Evolutionary conservation across 2,113 vertebrate genomes (phyloP), one percentile per base, ranked within the genome.

Genomic region (Pipa parva): DNA sequence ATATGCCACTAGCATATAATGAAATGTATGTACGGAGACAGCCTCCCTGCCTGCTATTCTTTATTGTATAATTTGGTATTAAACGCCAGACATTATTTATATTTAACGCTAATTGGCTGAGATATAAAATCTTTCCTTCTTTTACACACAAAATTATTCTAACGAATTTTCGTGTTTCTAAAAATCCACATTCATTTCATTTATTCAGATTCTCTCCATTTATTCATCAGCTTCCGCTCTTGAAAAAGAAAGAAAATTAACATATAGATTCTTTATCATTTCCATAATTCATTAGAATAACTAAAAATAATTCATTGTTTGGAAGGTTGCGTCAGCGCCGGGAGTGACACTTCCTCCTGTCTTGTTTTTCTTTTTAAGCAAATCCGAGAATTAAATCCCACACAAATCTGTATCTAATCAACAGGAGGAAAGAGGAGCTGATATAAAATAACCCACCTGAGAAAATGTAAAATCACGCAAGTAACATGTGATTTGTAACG

Each of bases 211-310:
- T 89, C 85, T 89, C 87, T 90, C 84, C 84, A 85, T 84, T 86
- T 83, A 83, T 75, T 88, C 83, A 76, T 77, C 77, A 39, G 37
- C 81, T 83, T 79, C 74, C 66, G 75, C 87, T 82, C 80, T 81
- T 88, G 84, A 89, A 88, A 87, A n/a, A n/a, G n/a, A n/a, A n/a
- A n/a, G n/a, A n/a, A 88, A 87, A 86, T 89, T 83, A 89, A 86
- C 87, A 88, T 10, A 12, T 2, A 10, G 8, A 10, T 78, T 83
- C 80, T 83, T 78, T 26, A 58, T 63, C 28, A 21, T 86, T 83
- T 89, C 85, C 84, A 86, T 88, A 89, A 89, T 89, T 88, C 81
- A 89, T 89, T 22, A 63, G 81, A 83, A 83, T 77, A 72, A 78
- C 86, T 88, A 90, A 90, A 89, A 89, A 89, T 89, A 90, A 45